phyloP scores from a whole-genome alignment of 2,888 invertebrate genomes.

The Acholoe squamosa region DNA sequence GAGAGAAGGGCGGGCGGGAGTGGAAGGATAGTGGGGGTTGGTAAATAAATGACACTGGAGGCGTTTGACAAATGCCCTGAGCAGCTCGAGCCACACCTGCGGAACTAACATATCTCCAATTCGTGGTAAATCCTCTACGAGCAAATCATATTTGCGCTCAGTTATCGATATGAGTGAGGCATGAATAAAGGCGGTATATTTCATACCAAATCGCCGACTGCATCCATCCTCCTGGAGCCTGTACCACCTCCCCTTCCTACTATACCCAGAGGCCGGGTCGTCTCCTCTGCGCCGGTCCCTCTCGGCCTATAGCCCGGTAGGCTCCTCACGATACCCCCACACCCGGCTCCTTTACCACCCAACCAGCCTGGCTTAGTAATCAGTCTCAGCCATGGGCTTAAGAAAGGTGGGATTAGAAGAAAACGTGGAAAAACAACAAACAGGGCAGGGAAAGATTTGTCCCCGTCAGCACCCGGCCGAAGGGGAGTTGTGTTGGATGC shows the following conservation, averaged over 20 bases:
- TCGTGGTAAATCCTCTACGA: background rate
- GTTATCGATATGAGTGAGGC: slow-evolving; percentile 48
- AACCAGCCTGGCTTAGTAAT: background rate
- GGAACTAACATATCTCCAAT: slow-evolving; percentile 7
- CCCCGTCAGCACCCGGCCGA: slow-evolving; percentile 23
- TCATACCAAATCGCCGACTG: background rate
- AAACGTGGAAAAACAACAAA: slow-evolving; percentile 46
- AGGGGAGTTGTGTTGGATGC: background rate
- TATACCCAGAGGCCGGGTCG: background rate
- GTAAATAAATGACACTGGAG: background rate
- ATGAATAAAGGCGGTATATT: slow-evolving; percentile 38
- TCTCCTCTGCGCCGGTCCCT: background rate
- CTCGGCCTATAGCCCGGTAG: background rate
- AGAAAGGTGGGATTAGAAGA: slow-evolving; percentile 60
- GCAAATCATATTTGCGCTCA: slow-evolving; percentile 44
- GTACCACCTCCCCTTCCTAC: background rate
- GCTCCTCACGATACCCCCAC: background rate
- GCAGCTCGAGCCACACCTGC: slow-evolving; percentile 36
- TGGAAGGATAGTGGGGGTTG: background rate
- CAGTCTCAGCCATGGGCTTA: background rate
- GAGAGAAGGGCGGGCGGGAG: background rate
- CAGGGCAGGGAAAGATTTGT: slow-evolving; percentile 31
- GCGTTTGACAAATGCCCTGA: slow-evolving; percentile 18
- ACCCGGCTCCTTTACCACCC: background rate
- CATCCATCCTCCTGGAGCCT: background rate